A percentile compares a stretch with the other conserved stretches of the same genome.
Conservation (phyloP, 2,113 vertebrate genomes). For the Lamprotornis superbus region DNA sequence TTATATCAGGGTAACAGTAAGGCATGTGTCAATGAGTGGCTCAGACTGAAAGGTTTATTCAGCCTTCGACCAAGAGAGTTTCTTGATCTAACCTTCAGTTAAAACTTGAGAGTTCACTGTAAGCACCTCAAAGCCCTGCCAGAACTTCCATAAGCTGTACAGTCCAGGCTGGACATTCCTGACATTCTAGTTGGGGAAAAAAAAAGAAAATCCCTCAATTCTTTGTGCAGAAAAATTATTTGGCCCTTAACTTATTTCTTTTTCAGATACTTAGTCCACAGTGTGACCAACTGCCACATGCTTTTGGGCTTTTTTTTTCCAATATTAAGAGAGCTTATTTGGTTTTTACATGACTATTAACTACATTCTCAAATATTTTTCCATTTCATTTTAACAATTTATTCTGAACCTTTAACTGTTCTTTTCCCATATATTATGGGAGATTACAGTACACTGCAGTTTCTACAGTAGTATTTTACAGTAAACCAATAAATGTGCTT, state of each 20-base stretch:
- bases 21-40: background rate
- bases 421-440: background rate
- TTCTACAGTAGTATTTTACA: background rate
- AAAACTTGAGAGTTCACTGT: background rate
- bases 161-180: conserved; percentile 16
- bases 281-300: background rate
- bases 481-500: background rate
- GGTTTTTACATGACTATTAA: background rate
- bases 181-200: background rate
- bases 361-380: background rate
- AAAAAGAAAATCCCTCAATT: background rate
- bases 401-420: background rate
- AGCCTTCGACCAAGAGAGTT: background rate
- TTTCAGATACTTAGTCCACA: background rate
- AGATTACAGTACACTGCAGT: background rate
- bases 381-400: background rate
- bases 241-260: background rate
- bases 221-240: background rate
- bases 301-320: background rate
- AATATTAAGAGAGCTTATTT: background rate
- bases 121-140: conserved; percentile 27
- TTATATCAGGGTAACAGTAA: background rate
- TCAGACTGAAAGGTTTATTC: conserved; percentile 24
- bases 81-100: conserved; percentile 3
- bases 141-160: background rate